Evolutionary conservation across 1,140 invertebrate species (phyloP).

Genomic region (Drosophila ironensis): DNA sequence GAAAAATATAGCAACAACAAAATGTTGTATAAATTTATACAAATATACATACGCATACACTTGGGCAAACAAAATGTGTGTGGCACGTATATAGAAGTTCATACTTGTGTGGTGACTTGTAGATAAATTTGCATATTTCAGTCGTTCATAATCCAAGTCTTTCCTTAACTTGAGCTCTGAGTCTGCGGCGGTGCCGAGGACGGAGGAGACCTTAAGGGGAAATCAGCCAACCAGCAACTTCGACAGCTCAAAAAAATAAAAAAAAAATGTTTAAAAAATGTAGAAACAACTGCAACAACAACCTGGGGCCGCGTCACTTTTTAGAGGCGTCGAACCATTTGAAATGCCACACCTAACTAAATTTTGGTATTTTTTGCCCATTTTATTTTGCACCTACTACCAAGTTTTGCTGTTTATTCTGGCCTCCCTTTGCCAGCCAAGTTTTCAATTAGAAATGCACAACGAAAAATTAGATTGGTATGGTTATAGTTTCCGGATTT

Average conservation of each 20-base stretch:
- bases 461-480: too few species aligned
- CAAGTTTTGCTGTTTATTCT: slow-evolving; percentile 47
- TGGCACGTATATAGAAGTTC: slow-evolving; percentile 46
- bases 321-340: slow-evolving; percentile 76
- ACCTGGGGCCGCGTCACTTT: slow-evolving; percentile 51
- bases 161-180: slow-evolving; percentile 69
- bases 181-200: slow-evolving; percentile 32
- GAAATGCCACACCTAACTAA: slow-evolving; percentile 78
- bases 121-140: slow-evolving; percentile 78
- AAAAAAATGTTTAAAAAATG: slow-evolving; percentile 12
- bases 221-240: slow-evolving; percentile 42
- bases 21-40: slow-evolving; percentile 71
- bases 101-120: slow-evolving; percentile 69
- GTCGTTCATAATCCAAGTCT: slow-evolving; percentile 78
- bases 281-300: slow-evolving; percentile 16
- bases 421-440: not conserved
- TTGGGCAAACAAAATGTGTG: slow-evolving; percentile 24
- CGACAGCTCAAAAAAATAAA: slow-evolving; percentile 18
- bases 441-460: not conserved
- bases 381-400: slow-evolving; percentile 68
- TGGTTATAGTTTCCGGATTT: slow-evolving; percentile 23
- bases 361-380: slow-evolving; percentile 43
- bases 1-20: slow-evolving; percentile 65
- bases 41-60: slow-evolving; percentile 14
- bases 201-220: slow-evolving; percentile 47